These are phyloP conservation scores for Calameuta filiformis DNA, from an alignment of 2,888 invertebrate species.

Conservation along the genomic window DNA sequence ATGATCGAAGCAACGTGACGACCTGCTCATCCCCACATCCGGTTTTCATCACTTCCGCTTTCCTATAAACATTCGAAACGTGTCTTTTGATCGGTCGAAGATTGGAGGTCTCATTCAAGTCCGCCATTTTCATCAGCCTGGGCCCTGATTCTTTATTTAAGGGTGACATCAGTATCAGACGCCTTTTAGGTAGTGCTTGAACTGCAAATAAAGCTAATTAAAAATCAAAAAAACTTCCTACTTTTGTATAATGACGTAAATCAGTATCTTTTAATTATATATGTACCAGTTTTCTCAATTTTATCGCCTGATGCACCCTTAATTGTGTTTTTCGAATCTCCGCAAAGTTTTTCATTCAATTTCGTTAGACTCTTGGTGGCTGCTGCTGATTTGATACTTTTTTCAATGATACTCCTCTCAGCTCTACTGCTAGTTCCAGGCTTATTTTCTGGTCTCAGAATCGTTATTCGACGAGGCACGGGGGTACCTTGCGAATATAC, in stretches of 20 bases:
- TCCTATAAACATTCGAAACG: conserved; percentile 33
- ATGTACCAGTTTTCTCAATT: conserved; percentile 42
- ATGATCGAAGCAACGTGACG: conserved; percentile 39
- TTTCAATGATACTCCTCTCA: conserved; percentile 13
- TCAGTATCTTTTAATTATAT: conserved; percentile 7
- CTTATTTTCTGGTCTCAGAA: conserved; percentile 30
- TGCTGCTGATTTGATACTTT: conserved; percentile 13
- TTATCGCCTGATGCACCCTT: conserved; percentile 55
- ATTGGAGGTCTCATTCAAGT: conserved; percentile 32
- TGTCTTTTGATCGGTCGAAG: conserved; percentile 27
- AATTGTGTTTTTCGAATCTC: conserved; percentile 44
- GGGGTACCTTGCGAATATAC: conserved; percentile 23
- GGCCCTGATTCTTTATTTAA: conserved; percentile 43
- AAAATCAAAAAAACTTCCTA: neutral
- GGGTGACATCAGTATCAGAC: conserved; percentile 51
- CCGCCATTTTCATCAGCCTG: conserved; percentile 33
- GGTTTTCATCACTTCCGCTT: conserved; percentile 35
- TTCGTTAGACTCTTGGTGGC: conserved; percentile 43
- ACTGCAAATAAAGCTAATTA: conserved; percentile 24
- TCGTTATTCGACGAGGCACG: conserved; percentile 21
- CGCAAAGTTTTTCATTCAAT: conserved; percentile 29
- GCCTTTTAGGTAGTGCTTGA: conserved; percentile 41
- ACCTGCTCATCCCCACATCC: conserved; percentile 50
- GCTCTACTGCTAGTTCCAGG: conserved; percentile 6
- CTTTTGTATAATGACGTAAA: neutral